Evolutionary conservation across 2,113 vertebrate genomes (phyloP).

Genomic region (Typhlomys cinereus): DNA sequence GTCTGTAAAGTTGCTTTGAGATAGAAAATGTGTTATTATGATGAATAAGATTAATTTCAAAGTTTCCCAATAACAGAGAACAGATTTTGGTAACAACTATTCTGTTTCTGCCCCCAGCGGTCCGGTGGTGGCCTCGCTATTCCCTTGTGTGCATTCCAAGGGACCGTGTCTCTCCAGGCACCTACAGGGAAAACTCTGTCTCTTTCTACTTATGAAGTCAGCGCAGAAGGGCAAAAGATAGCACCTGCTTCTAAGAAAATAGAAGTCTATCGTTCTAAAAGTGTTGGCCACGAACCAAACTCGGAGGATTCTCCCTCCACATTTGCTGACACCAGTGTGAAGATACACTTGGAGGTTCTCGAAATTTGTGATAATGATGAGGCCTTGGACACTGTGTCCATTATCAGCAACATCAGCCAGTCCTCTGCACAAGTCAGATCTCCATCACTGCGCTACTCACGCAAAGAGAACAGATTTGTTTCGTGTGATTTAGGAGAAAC

Average conservation of each 20-base stretch:
- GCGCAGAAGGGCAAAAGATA: constrained; percentile 94
- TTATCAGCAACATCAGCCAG: constrained; percentile 98
- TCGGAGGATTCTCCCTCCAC: constrained; percentile 85
- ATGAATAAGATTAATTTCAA: not conserved
- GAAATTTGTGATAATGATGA: constrained; percentile 98
- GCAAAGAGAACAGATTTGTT: constrained; percentile 96
- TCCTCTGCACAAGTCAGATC: constrained; percentile 95
- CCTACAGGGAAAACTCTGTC: constrained; percentile 96
- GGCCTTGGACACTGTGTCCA: constrained; percentile 97
- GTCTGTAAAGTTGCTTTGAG: constrained; percentile 16
- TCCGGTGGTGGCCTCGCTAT: constrained; percentile 90
- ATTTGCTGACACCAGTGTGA: constrained; percentile 93
- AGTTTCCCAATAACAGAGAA: not conserved
- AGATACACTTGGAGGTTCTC: constrained; percentile 97
- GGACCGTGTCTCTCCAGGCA: constrained; percentile 95
- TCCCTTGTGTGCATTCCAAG: constrained; percentile 96
- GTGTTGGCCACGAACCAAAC: constrained; percentile 95
- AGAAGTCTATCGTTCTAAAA: constrained; percentile 98
- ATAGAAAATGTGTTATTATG: not conserved
- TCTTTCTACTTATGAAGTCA: constrained; percentile 97
- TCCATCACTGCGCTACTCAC: constrained; percentile 95
- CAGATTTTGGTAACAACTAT: not conserved
- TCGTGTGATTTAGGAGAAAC: constrained; percentile 96
- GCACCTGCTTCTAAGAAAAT: constrained; percentile 91
- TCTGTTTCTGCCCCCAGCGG: constrained; percentile 85